Evolutionary conservation across 2,888 invertebrate genomes (phyloP).

Genomic region (Abrostola triplasia): DNA sequence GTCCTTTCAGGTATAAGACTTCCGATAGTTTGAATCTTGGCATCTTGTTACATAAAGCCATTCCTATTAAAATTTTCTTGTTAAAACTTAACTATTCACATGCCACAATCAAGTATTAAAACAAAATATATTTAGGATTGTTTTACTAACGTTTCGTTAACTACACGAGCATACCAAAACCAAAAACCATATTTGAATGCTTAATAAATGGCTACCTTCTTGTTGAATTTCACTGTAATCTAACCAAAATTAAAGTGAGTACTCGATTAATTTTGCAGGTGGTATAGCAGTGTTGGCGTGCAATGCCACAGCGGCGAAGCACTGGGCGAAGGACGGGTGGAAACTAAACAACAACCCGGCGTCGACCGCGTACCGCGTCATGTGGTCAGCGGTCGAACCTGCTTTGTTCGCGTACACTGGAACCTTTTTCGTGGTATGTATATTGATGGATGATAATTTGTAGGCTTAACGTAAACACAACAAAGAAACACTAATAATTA

Average conservation of each 20-base stretch:
- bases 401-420: slow-evolving; percentile 81
- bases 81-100: too few species aligned
- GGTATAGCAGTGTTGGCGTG: slow-evolving; percentile 81
- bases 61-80: too few species aligned
- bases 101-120: too few species aligned
- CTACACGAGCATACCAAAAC: too few species aligned
- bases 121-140: too few species aligned
- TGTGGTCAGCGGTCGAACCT: slow-evolving; percentile 81
- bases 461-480: neutral
- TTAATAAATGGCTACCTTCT: neutral
- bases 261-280: slow-evolving; percentile 57
- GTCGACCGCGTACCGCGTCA: slow-evolving; percentile 77
- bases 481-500: neutral
- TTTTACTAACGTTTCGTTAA: too few species aligned
- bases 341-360: slow-evolving; percentile 80
- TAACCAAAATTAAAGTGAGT: neutral
- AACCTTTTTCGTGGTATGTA: slow-evolving; percentile 78
- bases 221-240: neutral
- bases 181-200: too few species aligned
- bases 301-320: slow-evolving; percentile 78
- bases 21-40: too few species aligned
- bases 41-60: too few species aligned
- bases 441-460: slow-evolving; percentile 1
- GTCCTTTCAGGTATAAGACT: too few species aligned
- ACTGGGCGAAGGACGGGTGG: slow-evolving; percentile 79